Evolutionary conservation across 2,888 invertebrate species (phyloP).

Genomic region (Lasioglossum oenotherae): DNA sequence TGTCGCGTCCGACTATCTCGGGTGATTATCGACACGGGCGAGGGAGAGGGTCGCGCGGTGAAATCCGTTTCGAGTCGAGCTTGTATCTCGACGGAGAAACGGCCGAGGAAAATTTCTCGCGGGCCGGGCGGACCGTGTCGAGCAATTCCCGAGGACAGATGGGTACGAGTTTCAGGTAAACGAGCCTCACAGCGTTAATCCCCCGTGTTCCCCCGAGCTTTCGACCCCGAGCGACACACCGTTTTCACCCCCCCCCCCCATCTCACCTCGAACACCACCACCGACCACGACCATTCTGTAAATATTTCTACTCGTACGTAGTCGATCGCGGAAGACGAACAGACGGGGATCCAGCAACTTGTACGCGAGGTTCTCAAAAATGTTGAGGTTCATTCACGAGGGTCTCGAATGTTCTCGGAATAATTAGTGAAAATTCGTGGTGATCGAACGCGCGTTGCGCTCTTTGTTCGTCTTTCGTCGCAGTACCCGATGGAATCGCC

Average conservation of each 20-base stretch:
- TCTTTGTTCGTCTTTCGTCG: neutral
- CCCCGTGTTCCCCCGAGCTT: constrained; percentile 20
- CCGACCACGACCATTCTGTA: constrained; percentile 30
- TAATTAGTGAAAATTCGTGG: neutral
- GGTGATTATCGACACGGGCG: constrained; percentile 21
- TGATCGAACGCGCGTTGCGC: neutral
- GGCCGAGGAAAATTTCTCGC: neutral
- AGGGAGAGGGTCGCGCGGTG: neutral
- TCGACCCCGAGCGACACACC: constrained; percentile 16
- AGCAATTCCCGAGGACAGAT: constrained; percentile 27
- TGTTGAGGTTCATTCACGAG: neutral
- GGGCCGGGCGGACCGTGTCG: constrained; percentile 15
- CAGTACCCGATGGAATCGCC: neutral
- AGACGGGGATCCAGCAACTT: neutral
- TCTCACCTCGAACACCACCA: neutral
- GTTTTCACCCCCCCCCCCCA: neutral
- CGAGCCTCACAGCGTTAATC: constrained; percentile 14
- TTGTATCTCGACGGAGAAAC: neutral
- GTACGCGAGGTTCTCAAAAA: neutral
- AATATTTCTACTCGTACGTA: constrained; percentile 29
- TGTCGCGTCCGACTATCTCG: constrained; percentile 21
- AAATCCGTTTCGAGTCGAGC: neutral
- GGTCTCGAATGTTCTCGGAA: no score
- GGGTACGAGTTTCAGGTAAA: constrained; percentile 24
- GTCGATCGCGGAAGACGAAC: constrained; percentile 26